phyloP scores from a whole-genome alignment of 2,888 invertebrate species.

The Salpingus planirostris region DNA sequence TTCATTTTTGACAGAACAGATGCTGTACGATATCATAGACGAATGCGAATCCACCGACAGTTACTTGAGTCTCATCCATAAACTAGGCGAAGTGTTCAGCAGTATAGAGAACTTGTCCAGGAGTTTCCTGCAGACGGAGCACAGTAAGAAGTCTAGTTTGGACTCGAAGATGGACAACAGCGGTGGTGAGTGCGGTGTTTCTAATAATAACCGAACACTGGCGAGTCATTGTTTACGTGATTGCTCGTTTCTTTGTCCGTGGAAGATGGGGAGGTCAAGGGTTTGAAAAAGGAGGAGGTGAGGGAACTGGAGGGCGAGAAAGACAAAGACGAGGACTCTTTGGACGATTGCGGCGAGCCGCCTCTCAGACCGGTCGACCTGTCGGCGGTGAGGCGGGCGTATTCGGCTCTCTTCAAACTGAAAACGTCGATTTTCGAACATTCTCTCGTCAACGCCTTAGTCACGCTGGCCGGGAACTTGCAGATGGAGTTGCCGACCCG shows the following conservation, averaged over 20 bases:
- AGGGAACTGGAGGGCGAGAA: constrained; percentile 66
- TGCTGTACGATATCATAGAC: constrained; percentile 64
- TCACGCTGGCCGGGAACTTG: constrained; percentile 61
- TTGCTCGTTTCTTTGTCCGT: background rate
- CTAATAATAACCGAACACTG: no score
- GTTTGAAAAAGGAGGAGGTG: constrained; percentile 63
- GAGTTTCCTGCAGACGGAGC: constrained; percentile 63
- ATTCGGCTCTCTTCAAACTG: constrained; percentile 41
- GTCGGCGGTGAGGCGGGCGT: constrained; percentile 61
- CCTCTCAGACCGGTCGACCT: constrained; percentile 55
- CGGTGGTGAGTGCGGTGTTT: no score
- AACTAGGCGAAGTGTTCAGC: constrained; percentile 69
- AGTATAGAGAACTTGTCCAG: constrained; percentile 59
- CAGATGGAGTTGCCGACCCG: constrained; percentile 55
- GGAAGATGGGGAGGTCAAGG: constrained; percentile 41
- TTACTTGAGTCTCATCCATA: constrained; percentile 64
- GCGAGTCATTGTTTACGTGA: no score
- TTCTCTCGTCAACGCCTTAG: constrained; percentile 66
- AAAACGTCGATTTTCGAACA: constrained; percentile 42
- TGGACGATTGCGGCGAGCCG: constrained; percentile 39
- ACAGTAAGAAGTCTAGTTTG: no score
- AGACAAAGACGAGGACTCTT: constrained; percentile 81
- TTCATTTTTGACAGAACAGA: constrained; percentile 61
- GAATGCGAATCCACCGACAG: constrained; percentile 60
- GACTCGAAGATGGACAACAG: no score